Evolutionary conservation across 2,797 vertebrate species (phyloP).

Genomic region (Cetoscarus ocellatus): DNA sequence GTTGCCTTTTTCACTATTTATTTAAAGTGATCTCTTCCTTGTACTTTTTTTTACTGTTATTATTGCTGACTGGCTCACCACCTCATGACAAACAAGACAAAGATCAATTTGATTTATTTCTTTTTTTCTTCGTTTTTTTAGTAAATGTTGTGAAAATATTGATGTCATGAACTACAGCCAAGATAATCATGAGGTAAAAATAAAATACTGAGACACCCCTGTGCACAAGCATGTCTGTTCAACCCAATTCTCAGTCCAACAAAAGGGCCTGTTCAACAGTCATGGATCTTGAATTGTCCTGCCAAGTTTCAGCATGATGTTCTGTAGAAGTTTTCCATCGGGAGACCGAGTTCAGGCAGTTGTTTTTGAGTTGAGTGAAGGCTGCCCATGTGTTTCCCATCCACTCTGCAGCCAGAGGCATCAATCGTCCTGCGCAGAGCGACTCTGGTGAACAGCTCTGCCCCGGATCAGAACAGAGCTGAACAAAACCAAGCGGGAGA

Average conservation of each 20-base stretch:
- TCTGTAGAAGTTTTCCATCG: constrained; percentile 60
- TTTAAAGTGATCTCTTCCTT: no score
- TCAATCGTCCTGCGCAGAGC: constrained; percentile 64
- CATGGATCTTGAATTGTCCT: constrained; percentile 51
- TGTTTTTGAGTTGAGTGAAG: constrained; percentile 67
- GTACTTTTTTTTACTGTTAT: no score
- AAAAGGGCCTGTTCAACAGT: constrained; percentile 57
- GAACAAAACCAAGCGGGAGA: constrained; percentile 47
- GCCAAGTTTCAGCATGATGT: constrained; percentile 65
- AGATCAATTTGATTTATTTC: no score
- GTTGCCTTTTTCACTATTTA: no score
- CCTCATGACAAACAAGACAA: no score
- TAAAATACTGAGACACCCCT: not conserved
- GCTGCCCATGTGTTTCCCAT: constrained; percentile 84
- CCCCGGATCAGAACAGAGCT: constrained; percentile 53
- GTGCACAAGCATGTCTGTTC: constrained; percentile 18
- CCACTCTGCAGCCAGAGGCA: constrained; percentile 73
- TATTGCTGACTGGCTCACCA: no score
- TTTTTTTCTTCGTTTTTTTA: no score
- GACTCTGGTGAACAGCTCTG: constrained; percentile 70
- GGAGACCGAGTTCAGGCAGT: constrained; percentile 60
- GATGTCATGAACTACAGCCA: no score
- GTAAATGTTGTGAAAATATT: no score
- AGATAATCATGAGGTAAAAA: no score
- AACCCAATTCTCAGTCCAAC: constrained; percentile 39